phyloP scores from a whole-genome alignment of 2,797 vertebrate genomes.

The Pyrocephalus nanus region DNA sequence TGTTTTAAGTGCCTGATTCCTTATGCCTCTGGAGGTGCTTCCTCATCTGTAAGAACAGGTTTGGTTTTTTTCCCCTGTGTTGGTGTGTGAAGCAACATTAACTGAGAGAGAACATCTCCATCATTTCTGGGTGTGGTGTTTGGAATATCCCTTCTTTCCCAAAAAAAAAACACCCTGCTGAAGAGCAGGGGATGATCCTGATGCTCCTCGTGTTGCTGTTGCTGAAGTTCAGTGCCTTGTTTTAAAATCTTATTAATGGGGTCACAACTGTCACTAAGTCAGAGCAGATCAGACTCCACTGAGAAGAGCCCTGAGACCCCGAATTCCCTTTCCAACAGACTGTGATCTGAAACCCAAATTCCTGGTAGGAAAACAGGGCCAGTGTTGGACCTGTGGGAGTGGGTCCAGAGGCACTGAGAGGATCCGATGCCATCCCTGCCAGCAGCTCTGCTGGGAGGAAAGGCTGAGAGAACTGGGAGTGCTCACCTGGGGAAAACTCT shows the following conservation, averaged over 20 bases:
- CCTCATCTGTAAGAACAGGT: conserved; percentile 52
- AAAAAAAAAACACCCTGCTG: background rate
- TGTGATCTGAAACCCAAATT: background rate
- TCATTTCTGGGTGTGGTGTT: background rate
- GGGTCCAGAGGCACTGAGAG: background rate
- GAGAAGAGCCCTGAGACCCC: background rate
- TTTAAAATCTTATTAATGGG: background rate
- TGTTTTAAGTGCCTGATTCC: conserved; percentile 20
- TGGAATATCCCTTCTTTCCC: background rate
- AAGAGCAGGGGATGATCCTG: background rate
- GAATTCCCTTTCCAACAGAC: background rate
- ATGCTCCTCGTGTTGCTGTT: background rate
- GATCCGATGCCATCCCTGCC: too few relatives aligned
- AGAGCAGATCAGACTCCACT: background rate
- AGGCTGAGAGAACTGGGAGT: background rate
- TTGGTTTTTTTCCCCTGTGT: conserved; percentile 13
- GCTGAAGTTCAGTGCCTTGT: background rate
- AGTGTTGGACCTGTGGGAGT: background rate
- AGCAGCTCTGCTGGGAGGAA: background rate
- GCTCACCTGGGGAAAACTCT: background rate
- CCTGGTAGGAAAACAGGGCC: background rate
- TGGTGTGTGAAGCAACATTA: background rate
- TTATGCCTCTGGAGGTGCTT: conserved; percentile 9
- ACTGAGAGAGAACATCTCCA: background rate
- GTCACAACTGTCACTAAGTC: fast-evolving